Base-by-base conservation (phyloP, 2,888 invertebrate genomes). In the Eueremaeus valkanovi region DNA sequence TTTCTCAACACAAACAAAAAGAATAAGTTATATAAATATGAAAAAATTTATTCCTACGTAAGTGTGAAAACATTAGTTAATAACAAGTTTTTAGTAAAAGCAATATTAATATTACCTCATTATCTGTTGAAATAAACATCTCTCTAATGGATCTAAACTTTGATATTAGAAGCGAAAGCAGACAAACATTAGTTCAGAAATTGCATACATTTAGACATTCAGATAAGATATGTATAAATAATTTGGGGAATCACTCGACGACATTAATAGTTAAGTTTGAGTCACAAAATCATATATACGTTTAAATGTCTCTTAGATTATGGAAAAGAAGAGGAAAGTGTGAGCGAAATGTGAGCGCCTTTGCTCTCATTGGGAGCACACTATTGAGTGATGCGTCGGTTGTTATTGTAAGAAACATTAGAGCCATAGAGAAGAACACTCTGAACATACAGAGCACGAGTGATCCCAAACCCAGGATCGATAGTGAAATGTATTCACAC, bases 101-200 rank as follows among this genome's bases (percentile, higher is more conserved):
- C 24, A 51, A 51, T 51, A 24, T 51, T 51, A 51, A 24, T 24
- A 51, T 51, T 51, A 51, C 51, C 51, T 51, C 51, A 51, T 51
- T 51, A 51, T 51, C 51, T 51, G 51, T 21, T 24, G 51, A 51
- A 51, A 51, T 51, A 51, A 51, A 51, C 51, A 51, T 45, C 3
- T 51, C 51, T 16, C 51, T 51, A 51, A 51, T 51, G 51, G 51
- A 51, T 51, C n/a, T 21, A 51, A 21, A 51, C 21, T 51, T n/a
- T 8, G 51, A 51, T 51, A 51, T 51, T 51, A 21, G 51, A 51
- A 51, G 24, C 51, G 51, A n/a, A n/a, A n/a, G n/a, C n/a, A 51
- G 51, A 51, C n/a, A 51, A 51, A 51, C 51, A 51, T 51, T 51
- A 51, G 21, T 24, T 51, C 21, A 51, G 3, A 51, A n/a, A 51